Base-by-base conservation (phyloP, 2,797 vertebrate genomes). In the Periophthalmus magnuspinnatus region DNA sequence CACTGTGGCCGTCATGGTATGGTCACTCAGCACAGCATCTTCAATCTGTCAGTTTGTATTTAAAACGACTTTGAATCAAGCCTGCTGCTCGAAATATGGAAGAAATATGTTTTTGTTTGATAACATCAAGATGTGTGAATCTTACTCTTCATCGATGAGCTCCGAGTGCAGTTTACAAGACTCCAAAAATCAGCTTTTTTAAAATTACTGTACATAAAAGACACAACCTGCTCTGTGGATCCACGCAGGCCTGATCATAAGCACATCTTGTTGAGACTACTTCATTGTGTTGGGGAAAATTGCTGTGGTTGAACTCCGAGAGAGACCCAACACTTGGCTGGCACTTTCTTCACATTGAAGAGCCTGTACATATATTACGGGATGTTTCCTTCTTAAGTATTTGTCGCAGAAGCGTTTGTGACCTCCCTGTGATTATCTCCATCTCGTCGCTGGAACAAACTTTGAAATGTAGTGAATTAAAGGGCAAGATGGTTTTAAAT, bases 311-410 rank as follows among this genome's bases (percentile, higher is more conserved):
- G 72, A 70, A 78, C 71, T 75, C 41, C 50, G 34, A 75, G 77
- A 62, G 22, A 69, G 63, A 70, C 50, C 69, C 74, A 64, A 76
- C 47, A 33, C 32, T 72, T 50, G 24, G 75, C 75, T 33, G 54
- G 72, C 76, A 84, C 77, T 79, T 77, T 81, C 91, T 92, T 92
- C 91, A 92, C 81, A 88, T 91, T 92, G 91, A 90, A 92, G 91
- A 89, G 88, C 72, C 9, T 91, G 90, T 92, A 90, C 73, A 90
- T 90, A 68, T 61, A 63, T 83, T 75, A 74, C 65, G 77, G 89
- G 81, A 88, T 74, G 76, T 90, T 87, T 75, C 59, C 82, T 86
- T 85, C 85, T 82, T 63, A 70, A 68, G 70, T 70, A 70, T 68
- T 69, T 67, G 71, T 79, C 66, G 65, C 63, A 58, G 83, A 65